phyloP scores from a whole-genome alignment of 2,888 invertebrate genomes.

The Latrodectus hesperus region DNA sequence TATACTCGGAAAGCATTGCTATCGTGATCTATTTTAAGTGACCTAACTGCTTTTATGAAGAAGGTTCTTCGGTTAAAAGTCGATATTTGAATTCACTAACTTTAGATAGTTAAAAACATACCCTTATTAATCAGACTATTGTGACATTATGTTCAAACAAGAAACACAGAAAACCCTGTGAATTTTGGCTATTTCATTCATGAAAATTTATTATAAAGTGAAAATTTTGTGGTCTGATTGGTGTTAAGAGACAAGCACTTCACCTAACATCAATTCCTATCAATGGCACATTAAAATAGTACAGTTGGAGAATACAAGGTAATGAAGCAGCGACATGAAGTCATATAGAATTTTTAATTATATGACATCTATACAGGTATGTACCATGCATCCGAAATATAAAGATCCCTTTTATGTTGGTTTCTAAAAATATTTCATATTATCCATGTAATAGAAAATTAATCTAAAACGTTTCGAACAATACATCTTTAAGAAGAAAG shows the following conservation, averaged over 20 bases:
- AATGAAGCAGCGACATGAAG: not conserved
- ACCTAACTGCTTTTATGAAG: too few species aligned
- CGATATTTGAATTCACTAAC: too few species aligned
- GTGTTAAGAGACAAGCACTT: too few species aligned
- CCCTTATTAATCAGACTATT: too few species aligned
- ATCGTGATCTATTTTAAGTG: too few species aligned
- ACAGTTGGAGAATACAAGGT: constrained; percentile 2
- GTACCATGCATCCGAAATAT: not conserved
- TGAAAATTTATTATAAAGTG: not conserved
- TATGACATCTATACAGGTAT: not conserved
- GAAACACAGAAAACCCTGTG: not conserved
- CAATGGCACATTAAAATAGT: not conserved
- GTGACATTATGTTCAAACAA: too few species aligned
- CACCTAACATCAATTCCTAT: not conserved
- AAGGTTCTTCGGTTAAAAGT: too few species aligned
- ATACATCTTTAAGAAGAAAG: too few species aligned
- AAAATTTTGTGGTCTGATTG: not conserved
- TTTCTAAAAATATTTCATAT: constrained; percentile 2
- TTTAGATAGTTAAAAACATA: too few species aligned
- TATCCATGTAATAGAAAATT: constrained; percentile 6
- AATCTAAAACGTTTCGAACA: too few species aligned
- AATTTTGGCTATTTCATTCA: not conserved
- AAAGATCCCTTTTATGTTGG: not conserved
- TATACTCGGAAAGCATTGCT: too few species aligned
- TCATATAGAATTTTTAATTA: not conserved